Evolutionary conservation across 2,113 vertebrate species (phyloP).

Genomic region (Strigops habroptila): DNA sequence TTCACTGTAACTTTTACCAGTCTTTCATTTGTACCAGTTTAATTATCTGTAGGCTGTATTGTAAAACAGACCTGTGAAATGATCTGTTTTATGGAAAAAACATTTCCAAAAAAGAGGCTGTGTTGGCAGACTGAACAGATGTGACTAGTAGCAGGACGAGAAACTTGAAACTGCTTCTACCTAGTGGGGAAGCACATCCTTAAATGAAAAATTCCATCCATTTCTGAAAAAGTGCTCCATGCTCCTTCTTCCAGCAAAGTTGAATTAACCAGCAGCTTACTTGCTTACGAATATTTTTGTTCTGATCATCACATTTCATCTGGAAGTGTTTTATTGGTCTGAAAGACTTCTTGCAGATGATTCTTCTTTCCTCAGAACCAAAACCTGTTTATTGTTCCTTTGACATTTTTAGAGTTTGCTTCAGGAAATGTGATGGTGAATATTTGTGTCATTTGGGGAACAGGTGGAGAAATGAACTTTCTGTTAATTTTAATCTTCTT

Average conservation of each 20-base stretch:
- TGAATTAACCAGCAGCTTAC: not conserved
- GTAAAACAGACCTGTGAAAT: not conserved
- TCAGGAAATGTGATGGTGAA: not conserved
- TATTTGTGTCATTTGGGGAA: not conserved
- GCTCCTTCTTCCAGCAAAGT: not conserved
- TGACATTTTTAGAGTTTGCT: not conserved
- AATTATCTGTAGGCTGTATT: not conserved
- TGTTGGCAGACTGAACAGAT: not conserved
- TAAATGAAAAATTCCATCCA: not conserved
- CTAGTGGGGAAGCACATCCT: not conserved
- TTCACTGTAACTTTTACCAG: not conserved
- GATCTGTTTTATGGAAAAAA: not conserved
- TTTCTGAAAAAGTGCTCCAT: not conserved
- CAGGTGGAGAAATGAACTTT: not conserved
- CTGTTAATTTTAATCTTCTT: conserved; percentile 27
- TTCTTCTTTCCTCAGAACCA: not conserved
- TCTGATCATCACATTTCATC: not conserved
- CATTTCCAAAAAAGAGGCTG: not conserved
- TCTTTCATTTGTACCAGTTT: not conserved
- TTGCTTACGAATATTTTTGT: not conserved
- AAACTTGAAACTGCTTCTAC: conserved; percentile 5
- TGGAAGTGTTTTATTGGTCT: not conserved
- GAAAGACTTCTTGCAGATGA: not conserved
- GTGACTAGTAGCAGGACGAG: not conserved
- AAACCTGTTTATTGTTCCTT: conserved; percentile 34